Evolutionary conservation across 2,113 vertebrate species (phyloP).

Genomic region (Hyaena hyaena): DNA sequence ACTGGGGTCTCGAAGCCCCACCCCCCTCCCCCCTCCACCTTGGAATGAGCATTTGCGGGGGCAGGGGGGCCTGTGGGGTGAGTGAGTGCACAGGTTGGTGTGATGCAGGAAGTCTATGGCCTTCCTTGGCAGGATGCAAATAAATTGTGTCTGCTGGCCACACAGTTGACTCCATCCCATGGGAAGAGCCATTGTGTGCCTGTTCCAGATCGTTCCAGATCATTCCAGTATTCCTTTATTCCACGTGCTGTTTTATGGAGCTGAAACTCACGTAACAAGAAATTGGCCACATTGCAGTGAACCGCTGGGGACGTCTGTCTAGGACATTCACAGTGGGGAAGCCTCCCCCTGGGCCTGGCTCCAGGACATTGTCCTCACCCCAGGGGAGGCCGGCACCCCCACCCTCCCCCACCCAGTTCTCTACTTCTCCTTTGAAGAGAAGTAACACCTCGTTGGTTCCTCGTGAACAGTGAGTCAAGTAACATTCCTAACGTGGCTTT

Average conservation of each 20-base stretch:
- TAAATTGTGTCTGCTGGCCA: fast-evolving
- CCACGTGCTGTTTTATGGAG: background rate
- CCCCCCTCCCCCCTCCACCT: too few species aligned
- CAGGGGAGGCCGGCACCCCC: background rate
- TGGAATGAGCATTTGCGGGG: background rate
- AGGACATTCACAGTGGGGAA: background rate
- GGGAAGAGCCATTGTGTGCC: too few species aligned
- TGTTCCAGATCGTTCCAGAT: background rate
- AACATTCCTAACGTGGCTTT: background rate
- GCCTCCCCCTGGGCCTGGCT: background rate
- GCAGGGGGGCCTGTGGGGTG: too few species aligned
- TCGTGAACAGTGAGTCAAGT: background rate
- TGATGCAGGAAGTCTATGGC: fast-evolving
- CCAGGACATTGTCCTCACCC: background rate
- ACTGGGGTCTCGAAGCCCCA: background rate
- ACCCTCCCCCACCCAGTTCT: background rate
- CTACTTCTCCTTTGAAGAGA: background rate
- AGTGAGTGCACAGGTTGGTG: fast-evolving
- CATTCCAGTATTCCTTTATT: background rate
- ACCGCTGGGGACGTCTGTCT: too few species aligned
- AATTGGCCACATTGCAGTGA: background rate
- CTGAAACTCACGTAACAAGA: background rate
- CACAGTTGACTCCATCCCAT: fast-evolving
- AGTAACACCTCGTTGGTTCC: background rate
- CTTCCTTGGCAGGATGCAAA: fast-evolving